Conservation (phyloP, 2,888 invertebrate genomes). For the Zhengitettix transpicula region DNA sequence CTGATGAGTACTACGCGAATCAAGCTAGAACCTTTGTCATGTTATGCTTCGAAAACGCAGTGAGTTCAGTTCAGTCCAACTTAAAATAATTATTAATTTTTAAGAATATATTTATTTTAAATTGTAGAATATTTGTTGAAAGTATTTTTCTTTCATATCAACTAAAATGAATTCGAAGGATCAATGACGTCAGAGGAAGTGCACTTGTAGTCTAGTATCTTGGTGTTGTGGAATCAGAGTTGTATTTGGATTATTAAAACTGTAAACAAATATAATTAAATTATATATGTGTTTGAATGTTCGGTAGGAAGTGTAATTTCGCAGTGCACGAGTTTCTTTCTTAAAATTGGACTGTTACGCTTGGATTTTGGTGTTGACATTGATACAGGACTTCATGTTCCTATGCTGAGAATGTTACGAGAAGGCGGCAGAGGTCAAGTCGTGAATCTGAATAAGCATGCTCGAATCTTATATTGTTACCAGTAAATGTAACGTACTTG, state of each 20-base stretch:
- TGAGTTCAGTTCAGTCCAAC: too few species aligned
- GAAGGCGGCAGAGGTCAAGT: constrained; percentile 12
- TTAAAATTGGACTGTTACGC: background rate
- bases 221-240: constrained; percentile 6
- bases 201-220: constrained; percentile 10
- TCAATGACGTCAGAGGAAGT: constrained; percentile 15
- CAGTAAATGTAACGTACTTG: background rate
- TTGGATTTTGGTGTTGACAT: background rate
- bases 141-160: background rate
- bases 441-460: constrained; percentile 1
- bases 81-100: too few species aligned
- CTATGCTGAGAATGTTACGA: constrained; percentile 4
- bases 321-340: too few species aligned
- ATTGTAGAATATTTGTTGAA: too few species aligned
- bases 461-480: background rate
- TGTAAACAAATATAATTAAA: background rate
- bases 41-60: too few species aligned
- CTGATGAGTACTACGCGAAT: constrained; percentile 3
- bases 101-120: too few species aligned
- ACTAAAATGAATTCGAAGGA: constrained; percentile 7
- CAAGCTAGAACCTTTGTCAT: background rate
- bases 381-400: background rate
- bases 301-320: too few species aligned
- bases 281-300: background rate
- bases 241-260: background rate